Evolutionary conservation across 2,113 vertebrate species (phyloP), one percentile per base, ranked within the genome.

Genomic region (Cebidichthys violaceus): DNA sequence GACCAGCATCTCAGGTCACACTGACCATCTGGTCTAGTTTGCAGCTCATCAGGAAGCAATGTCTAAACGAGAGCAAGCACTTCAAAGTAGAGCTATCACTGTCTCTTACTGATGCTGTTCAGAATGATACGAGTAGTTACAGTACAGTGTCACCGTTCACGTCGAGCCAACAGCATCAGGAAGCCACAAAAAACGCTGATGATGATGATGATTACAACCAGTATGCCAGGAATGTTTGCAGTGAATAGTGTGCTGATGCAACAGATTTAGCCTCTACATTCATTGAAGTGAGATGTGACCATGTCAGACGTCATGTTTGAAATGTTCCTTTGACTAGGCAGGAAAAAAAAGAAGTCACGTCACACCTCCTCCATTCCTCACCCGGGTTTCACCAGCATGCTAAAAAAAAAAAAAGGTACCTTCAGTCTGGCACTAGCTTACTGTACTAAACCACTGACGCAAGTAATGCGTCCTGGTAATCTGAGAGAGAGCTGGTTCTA

Each of bases 1-100:
- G 59, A 74, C 50, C 13, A 70, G 70, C 41, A 39, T 85, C 81
- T 88, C 76, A 67, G 47, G 60, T 90, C 77, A 79, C 79, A 75
- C 2, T 57, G 9, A 5, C 57, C 18, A 50, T 83, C 73, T 84
- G 55, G 70, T 78, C 73, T 85, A 65, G 73, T 77, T 67, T 54
- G 41, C 41, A 31, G 31, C 77, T 68, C 6, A 52, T 62, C 54
- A 77, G 35, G 11, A 74, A 74, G 31, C 6, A 43, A 13, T 18
- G 50, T 79, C 47, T 71, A 85, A 33, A 77, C 47, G 75, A 62
- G 14, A 45, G 39, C 22, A 39, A 65, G 59, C 37, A 29, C 22
- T 41, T 72, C 69, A 15, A 71, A 50, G 45, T 15, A 29, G 22
- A 62, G 22, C 17, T 24, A 66, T 45, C 37, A 60, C 13, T 17